phyloP scores from a whole-genome alignment of 2,113 vertebrate species.

The Embiotoca jacksoni region DNA sequence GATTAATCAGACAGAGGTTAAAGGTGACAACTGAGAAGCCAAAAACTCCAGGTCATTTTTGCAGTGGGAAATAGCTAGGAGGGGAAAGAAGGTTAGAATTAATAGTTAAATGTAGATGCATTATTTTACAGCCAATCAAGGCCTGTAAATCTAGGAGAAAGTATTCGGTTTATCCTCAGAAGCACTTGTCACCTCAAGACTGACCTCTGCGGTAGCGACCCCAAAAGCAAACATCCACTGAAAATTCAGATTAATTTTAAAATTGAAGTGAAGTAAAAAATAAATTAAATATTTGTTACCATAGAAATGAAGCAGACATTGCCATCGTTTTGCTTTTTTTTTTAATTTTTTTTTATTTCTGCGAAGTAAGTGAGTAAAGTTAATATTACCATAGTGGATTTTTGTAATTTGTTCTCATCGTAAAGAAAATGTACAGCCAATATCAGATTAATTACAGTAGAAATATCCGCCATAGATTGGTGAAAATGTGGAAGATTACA shows the following conservation, averaged over 20 bases:
- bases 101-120: background rate
- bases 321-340: too few species aligned
- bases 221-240: too few species aligned
- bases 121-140: background rate
- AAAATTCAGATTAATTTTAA: too few species aligned
- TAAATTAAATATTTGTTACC: too few species aligned
- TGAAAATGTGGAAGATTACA: slow-evolving; percentile 1
- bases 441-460: background rate
- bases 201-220: background rate
- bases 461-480: slow-evolving; percentile 1
- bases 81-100: background rate
- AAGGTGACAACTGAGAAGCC: slow-evolving; percentile 15
- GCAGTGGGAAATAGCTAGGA: slow-evolving; percentile 7
- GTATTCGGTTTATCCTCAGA: slow-evolving; percentile 7
- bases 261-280: too few species aligned
- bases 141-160: background rate
- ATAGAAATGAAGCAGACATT: too few species aligned
- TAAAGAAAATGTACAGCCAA: background rate
- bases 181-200: background rate
- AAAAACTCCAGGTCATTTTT: slow-evolving; percentile 17
- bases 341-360: too few species aligned
- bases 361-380: too few species aligned
- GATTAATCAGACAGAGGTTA: slow-evolving; percentile 70
- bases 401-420: background rate
- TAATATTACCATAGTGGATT: too few species aligned